These are phyloP conservation scores for Tylochromis polylepis DNA, from an alignment of 2,113 vertebrate species.

Conservation along the genomic window DNA sequence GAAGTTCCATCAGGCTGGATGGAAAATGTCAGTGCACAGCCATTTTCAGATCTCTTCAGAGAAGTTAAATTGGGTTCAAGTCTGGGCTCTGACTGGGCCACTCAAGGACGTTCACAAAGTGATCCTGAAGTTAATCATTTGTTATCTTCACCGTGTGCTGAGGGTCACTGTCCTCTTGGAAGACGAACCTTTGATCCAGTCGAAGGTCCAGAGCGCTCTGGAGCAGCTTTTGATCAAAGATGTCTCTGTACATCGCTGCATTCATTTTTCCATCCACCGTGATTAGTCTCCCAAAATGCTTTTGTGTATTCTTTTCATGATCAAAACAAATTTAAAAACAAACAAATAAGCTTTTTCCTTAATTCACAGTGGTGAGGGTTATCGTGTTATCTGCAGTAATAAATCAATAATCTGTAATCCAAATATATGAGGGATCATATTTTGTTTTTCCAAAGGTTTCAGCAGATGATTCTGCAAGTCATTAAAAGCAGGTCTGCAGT, in stretches of 20 bases:
- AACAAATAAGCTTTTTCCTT: not conserved
- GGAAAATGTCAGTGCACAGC: not conserved
- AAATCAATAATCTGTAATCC: rapidly evolving
- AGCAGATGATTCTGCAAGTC: not conserved
- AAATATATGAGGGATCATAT: not conserved
- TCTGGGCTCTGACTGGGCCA: not conserved
- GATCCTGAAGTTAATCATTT: not conserved
- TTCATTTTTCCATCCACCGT: not conserved
- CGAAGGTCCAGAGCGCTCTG: not conserved
- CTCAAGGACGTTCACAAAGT: not conserved
- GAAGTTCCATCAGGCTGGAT: not conserved
- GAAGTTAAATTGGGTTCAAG: not conserved
- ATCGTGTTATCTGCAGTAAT: not conserved
- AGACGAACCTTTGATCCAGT: not conserved
- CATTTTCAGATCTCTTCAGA: not conserved
- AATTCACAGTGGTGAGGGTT: not conserved
- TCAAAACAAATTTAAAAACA: not conserved
- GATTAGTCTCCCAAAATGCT: not conserved
- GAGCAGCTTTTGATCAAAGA: not conserved
- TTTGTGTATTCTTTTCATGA: not conserved
- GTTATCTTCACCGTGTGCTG: not conserved
- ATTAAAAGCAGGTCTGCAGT: not conserved
- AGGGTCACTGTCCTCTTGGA: not conserved
- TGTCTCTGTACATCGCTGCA: not conserved
- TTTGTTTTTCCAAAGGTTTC: no score